Percentiles rank a stretch among this genome's conserved stretches.
phyloP scores from a whole-genome alignment of 2,797 vertebrate species.

The Spinibarbus caldwelli region DNA sequence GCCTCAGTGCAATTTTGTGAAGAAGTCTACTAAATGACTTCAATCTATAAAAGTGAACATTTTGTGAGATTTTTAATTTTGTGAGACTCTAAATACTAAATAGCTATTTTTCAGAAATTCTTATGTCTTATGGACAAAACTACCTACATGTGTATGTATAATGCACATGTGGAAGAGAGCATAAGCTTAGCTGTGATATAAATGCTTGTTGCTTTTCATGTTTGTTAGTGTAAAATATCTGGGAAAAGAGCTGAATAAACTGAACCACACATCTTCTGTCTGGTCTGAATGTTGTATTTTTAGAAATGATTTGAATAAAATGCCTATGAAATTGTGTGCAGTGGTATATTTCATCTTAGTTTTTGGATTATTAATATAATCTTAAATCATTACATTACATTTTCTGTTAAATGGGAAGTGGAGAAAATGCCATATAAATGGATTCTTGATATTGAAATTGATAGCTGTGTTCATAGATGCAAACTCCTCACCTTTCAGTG shows the following conservation, averaged over 20 bases:
- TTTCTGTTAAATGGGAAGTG: not conserved
- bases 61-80: constrained; percentile 27
- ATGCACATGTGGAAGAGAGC: constrained; percentile 31
- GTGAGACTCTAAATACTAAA: constrained; percentile 22
- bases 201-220: constrained; percentile 36
- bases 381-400: not conserved
- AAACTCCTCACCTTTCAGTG: no score
- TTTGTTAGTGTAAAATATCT: constrained; percentile 15
- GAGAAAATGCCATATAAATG: no score
- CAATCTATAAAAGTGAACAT: constrained; percentile 7
- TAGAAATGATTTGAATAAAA: not conserved
- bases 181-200: constrained; percentile 53
- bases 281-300: not conserved
- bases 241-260: constrained; percentile 56
- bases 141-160: constrained; percentile 8
- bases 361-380: not conserved
- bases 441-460: no score
- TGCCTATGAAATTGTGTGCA: not conserved
- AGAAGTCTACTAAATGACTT: constrained; percentile 25
- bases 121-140: not conserved
- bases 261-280: constrained; percentile 33
- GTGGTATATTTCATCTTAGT: not conserved
- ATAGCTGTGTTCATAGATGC: no score
- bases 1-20: constrained; percentile 30
- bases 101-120: constrained; percentile 20